These are phyloP conservation scores for Nematostella vectensis DNA, from an alignment of 92 coral and sea anemone species.

Conservation along the genomic window DNA sequence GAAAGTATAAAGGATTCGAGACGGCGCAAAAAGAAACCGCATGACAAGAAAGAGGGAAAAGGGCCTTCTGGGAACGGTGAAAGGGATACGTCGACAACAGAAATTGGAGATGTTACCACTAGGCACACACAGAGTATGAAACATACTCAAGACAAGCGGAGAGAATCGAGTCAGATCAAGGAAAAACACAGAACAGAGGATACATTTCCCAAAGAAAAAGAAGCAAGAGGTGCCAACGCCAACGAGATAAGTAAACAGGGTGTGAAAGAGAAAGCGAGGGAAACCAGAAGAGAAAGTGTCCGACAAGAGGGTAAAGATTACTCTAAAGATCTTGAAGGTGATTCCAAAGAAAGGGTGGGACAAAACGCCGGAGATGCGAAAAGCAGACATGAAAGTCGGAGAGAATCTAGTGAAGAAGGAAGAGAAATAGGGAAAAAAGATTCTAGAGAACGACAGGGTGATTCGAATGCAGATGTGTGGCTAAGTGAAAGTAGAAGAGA, in stretches of 20 bases:
- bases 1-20: no score
- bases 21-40: no score
- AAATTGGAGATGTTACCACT: no score
- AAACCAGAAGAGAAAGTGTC: neutral
- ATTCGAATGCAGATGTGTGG: neutral
- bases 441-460: neutral
- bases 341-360: no score
- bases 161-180: no score
- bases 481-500: neutral
- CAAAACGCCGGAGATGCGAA: neutral
- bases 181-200: no score
- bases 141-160: no score
- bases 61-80: neutral
- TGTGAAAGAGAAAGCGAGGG: neutral
- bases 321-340: no score
- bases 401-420: neutral
- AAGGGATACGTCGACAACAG: no score
- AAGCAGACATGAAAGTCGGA: neutral
- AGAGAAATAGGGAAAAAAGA: neutral
- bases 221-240: neutral
- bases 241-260: neutral
- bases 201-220: neutral
- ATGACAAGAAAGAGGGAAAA: neutral
- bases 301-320: neutral
- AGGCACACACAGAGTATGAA: no score